These are phyloP conservation scores for Scaptomyza graminum DNA, from an alignment of 1,140 invertebrate species.

Conservation along the genomic window DNA sequence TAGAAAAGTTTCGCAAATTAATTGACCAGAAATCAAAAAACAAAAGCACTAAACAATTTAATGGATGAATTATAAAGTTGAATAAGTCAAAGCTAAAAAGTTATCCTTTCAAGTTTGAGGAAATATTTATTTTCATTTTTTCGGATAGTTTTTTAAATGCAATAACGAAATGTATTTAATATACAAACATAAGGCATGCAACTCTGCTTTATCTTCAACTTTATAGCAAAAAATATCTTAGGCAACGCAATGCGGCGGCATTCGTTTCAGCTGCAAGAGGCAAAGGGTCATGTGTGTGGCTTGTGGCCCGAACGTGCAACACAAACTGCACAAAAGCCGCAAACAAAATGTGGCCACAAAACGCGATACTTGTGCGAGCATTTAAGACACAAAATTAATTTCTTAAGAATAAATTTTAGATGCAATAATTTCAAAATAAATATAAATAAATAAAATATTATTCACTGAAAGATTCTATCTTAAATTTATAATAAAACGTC, in stretches of 20 bases:
- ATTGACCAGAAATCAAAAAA: no score
- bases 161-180: conserved; percentile 56
- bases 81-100: no score
- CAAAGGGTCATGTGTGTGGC: neutral
- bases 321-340: conserved; percentile 4
- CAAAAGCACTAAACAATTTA: no score
- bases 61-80: no score
- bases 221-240: neutral
- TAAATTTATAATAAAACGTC: no score
- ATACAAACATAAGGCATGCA: conserved; percentile 67
- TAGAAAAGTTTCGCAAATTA: no score
- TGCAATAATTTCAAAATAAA: neutral
- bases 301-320: conserved; percentile 5
- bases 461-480: no score
- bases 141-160: no score
- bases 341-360: conserved; percentile 5
- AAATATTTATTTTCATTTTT: no score
- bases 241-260: conserved; percentile 10
- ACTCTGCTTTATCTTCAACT: conserved; percentile 36
- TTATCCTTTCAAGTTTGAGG: no score
- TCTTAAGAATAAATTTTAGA: no score
- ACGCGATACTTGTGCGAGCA: conserved; percentile 66
- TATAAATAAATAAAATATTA: no score
- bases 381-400: neutral
- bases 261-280: conserved; percentile 5